Evolutionary conservation across 2,888 invertebrate species (phyloP).

Genomic region (Latheticus oryzae): DNA sequence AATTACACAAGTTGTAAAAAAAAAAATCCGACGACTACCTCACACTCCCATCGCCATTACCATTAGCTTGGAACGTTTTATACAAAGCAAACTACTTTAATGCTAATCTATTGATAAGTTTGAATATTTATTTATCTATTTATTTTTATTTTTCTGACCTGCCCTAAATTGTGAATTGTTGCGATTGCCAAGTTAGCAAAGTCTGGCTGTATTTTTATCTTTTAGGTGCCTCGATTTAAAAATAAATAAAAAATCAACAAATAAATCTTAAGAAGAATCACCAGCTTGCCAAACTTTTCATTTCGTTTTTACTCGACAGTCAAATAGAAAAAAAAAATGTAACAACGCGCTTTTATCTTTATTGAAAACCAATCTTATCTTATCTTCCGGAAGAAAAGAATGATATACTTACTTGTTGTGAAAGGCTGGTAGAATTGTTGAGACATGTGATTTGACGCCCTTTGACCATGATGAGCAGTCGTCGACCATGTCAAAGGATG

Average conservation of each 20-base stretch:
- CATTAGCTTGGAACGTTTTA: too few relatives aligned
- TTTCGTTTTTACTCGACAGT: too few relatives aligned
- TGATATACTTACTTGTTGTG: conserved; percentile 55
- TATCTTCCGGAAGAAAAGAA: conserved; percentile 1
- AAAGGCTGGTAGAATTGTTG: conserved; percentile 60
- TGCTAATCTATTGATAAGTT: too few relatives aligned
- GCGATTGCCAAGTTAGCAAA: conserved; percentile 40
- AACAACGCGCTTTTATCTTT: too few relatives aligned
- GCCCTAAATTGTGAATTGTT: conserved; percentile 47
- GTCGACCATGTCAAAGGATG: conserved; percentile 55
- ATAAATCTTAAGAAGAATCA: conserved; percentile 23
- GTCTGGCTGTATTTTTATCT: conserved; percentile 34
- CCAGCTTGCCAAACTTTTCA: conserved; percentile 24
- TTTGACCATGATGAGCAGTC: conserved; percentile 51
- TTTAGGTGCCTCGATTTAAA: conserved; percentile 41
- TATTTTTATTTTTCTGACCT: conserved; percentile 44
- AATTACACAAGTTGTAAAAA: conserved; percentile 19
- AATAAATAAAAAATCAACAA: conserved; percentile 38
- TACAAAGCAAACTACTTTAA: too few relatives aligned
- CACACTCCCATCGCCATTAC: too few relatives aligned
- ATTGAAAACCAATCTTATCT: conserved; percentile 1
- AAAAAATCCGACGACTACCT: too few relatives aligned
- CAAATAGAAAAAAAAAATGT: too few relatives aligned
- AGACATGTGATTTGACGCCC: conserved; percentile 54
- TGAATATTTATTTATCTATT: too few relatives aligned